Evolutionary conservation across 2,113 vertebrate species (phyloP), one percentile per base, ranked within the genome.

Genomic region (Solenodon paradoxus): DNA sequence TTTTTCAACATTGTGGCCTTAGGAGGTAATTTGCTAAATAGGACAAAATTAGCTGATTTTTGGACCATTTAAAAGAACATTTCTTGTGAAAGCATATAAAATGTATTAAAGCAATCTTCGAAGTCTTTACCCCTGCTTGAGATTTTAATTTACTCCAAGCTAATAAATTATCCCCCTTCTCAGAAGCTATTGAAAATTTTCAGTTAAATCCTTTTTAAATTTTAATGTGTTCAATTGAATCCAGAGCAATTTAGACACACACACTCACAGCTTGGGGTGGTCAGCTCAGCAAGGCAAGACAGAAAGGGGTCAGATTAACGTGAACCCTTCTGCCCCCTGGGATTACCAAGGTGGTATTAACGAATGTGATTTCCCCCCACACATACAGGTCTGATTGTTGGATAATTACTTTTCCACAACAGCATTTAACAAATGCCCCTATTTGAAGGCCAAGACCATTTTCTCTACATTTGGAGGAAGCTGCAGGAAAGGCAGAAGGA

Each of bases 351-450:
- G 98, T 99, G 98, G 97, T 98, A 97, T 98, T 99, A 99, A 99
- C 99, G 98, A 99, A 99, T 98, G 98, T 97, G 98, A 99, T 99
- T 98, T 98, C 98, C 97, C 98, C 94, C 61, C 71, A 64, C 83
- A 94, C 32, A 69, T 78, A 83, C 96, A 95, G 93, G 90, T 96
- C 98, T 98, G 97, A 99, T 98, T 99, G 99, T 98, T 96, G 83
- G 98, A 98, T 99, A 99, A 99, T 99, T 99, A 99, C 98, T 98
- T 98, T 98, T 98, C 98, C 98, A 98, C 98, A 95, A 99, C 98
- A 98, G 98, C 99, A 98, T 99, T 99, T 99, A 99, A 99, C 98
- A 99, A 99, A 99, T 98, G 97, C 98, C 98, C 97, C 97, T 98
- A 97, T 98, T 98, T 97, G 98, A 99, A 98, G 98, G 96, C 98